These are phyloP conservation scores for Hemitrygon akajei DNA, from an alignment of 2,797 vertebrate genomes.

Conservation along the genomic window DNA sequence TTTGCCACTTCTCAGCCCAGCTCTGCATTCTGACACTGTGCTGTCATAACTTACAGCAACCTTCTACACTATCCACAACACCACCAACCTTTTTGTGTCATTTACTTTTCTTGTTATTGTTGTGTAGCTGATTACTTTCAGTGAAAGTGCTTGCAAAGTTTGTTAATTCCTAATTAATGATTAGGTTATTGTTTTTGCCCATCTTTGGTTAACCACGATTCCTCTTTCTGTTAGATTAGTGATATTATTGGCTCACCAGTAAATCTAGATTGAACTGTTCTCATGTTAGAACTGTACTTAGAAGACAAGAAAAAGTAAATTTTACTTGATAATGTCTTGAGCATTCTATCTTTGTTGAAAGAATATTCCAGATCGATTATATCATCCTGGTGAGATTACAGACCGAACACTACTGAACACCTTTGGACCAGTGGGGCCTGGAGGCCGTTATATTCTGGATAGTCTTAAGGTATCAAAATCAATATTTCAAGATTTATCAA, in stretches of 20 bases:
- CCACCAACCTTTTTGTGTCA: neutral
- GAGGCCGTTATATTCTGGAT: constrained; percentile 67
- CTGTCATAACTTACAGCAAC: no score
- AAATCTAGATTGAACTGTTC: neutral
- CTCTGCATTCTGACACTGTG: no score
- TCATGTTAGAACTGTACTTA: neutral
- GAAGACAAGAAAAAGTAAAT: neutral
- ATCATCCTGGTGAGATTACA: constrained; percentile 68
- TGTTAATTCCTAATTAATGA: neutral
- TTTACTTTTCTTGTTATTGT: neutral
- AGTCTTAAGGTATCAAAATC: constrained; percentile 61
- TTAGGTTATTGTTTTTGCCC: no score
- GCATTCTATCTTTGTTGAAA: constrained; percentile 46
- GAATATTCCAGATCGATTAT: constrained; percentile 52
- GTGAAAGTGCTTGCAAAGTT: neutral
- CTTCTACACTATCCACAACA: no score
- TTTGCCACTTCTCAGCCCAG: no score
- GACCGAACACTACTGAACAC: constrained; percentile 73
- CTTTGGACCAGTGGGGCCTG: constrained; percentile 55
- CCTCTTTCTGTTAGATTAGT: neutral
- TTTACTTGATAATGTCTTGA: neutral
- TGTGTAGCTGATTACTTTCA: neutral
- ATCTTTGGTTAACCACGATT: neutral
- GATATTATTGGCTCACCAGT: neutral
- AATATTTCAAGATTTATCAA: neutral